Conservation (phyloP, 2,113 vertebrate genomes). For the Forbesichthys agassizii region DNA sequence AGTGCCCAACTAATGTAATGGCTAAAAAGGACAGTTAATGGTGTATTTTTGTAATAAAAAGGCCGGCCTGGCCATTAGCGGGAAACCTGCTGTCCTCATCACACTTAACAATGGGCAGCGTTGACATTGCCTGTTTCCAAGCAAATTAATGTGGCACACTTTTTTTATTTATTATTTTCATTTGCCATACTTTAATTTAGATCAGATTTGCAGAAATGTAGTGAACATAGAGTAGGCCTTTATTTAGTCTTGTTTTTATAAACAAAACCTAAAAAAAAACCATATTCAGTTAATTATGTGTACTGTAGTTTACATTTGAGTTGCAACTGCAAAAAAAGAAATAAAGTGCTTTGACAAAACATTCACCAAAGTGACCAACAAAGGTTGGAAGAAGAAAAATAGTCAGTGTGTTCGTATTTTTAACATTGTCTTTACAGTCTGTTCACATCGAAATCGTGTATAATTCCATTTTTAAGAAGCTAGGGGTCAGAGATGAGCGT, state of each 20-base stretch:
- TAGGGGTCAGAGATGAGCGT: no score
- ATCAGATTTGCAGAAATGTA: neutral
- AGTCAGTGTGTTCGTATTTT: no score
- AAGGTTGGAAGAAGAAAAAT: no score
- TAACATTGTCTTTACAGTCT: no score
- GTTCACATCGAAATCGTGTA: neutral
- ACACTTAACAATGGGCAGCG: conserved; percentile 55
- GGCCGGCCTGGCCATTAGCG: conserved; percentile 39
- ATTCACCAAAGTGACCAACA: no score
- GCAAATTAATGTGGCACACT: conserved; percentile 32
- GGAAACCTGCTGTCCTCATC: conserved; percentile 52
- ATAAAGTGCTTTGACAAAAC: no score
- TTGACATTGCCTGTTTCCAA: conserved; percentile 28
- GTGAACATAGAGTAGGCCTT: neutral
- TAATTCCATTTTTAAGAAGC: neutral
- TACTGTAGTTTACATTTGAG: neutral
- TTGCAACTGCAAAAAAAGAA: neutral
- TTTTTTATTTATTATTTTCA: conserved; percentile 33
- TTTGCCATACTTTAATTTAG: neutral
- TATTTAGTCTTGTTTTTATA: neutral
- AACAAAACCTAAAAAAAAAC: no score
- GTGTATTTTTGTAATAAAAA: conserved; percentile 54
- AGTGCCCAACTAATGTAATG: conserved; percentile 52
- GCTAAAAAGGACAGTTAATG: conserved; percentile 66
- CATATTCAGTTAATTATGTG: neutral